Evolutionary conservation across 2,888 invertebrate genomes (phyloP), one percentile per base, ranked within the genome.

Genomic region (Cheilosia variabilis): DNA sequence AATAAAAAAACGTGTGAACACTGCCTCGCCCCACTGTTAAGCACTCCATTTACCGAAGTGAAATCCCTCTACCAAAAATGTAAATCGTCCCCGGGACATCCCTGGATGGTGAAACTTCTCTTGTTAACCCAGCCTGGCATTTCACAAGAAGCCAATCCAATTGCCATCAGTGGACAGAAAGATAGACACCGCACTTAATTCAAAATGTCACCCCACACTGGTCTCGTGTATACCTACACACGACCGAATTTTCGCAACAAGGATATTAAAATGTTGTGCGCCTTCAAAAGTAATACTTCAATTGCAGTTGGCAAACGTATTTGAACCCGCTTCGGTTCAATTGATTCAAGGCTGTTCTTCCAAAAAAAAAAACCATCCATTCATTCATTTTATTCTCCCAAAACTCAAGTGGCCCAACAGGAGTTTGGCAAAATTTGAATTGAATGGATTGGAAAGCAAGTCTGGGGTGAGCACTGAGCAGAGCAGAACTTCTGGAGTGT

Each of bases 401-500:
- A 62, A 68, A 47, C 58, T 75, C 43, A 81, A 86, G 81, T 81
- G 81, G 80, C 84, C 66, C 63, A 69, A 53, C 58, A 63, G 80
- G 66, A 81, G 63, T 81, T 71, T 65, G 71, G 75, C 62, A 76
- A 86, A 27, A 86, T 86, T 86, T 76, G 76, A 86, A 86, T 86
- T 86, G 86, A 86, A 86, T 81, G 81, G 75, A 69, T 75, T 76
- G 63, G 75, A 79, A 73, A 73, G 68, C 52, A 65, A 68, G 63
- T 34, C 13, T 13, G 37, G 37, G 37, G 3, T 13, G 37, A 27
- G 27, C 27, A 27, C 6, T 3, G 19, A 63, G 22, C 24, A 27
- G 10, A 52, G 31, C 31, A 31, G 27, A 68, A 75, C 68, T 84
- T 47, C 75, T 80, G 84, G 76, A 80, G 81, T 72, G 66, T 60